Percentiles rank a stretch among this genome's conserved stretches.
These are phyloP conservation scores for Scalopus aquaticus DNA, from an alignment of 2,113 vertebrate species.

Conservation along the genomic window DNA sequence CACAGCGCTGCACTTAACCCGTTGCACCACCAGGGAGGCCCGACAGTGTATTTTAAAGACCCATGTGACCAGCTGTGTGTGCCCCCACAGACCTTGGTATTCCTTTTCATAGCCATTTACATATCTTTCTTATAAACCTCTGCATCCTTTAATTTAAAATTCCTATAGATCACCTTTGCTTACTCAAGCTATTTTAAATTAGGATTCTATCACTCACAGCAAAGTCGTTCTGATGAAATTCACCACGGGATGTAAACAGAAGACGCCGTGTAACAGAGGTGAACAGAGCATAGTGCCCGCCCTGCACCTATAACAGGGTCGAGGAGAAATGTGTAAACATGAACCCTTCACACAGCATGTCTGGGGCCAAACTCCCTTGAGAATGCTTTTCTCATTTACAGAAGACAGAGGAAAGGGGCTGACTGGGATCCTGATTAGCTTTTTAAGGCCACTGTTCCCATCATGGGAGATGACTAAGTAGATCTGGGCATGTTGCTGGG, in stretches of 20 bases:
- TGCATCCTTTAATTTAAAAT: background rate
- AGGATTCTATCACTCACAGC: background rate
- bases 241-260: background rate
- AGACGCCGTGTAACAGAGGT: background rate
- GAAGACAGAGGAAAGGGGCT: background rate
- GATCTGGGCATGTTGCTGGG: background rate
- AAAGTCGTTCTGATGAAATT: background rate
- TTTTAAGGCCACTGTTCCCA: background rate
- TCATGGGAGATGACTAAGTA: background rate
- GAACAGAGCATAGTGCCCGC: background rate
- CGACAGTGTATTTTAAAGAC: background rate
- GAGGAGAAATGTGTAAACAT: background rate
- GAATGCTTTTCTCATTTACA: background rate
- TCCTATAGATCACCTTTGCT: background rate
- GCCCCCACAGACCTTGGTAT: background rate
- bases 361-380: background rate
- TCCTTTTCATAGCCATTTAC: background rate
- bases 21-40: too few species aligned
- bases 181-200: background rate
- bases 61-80: background rate
- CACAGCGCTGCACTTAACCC: too few species aligned
- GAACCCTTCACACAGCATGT: accelerated
- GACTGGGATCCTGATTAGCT: background rate
- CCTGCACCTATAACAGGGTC: accelerated
- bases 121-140: constrained; percentile 4